Evolutionary conservation across 2,888 invertebrate genomes (phyloP).

Genomic region (Stratiomys singularior): DNA sequence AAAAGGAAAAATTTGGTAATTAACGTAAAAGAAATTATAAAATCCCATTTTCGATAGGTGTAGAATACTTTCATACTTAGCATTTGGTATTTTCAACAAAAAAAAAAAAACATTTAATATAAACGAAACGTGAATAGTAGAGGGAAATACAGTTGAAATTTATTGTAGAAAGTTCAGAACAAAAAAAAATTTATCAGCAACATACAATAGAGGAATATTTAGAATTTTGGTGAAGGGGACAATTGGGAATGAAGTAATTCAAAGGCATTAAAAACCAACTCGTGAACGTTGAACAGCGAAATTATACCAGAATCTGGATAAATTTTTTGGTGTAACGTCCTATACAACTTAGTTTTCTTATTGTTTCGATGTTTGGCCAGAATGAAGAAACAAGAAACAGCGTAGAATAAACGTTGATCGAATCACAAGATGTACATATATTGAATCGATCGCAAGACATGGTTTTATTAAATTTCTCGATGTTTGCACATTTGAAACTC

Average conservation of each 20-base stretch:
- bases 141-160: conserved; percentile 14
- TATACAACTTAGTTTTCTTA: no score
- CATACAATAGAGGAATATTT: conserved; percentile 7
- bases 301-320: no score
- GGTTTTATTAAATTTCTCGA: no score
- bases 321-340: no score
- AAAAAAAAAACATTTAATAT: background rate
- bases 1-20: background rate
- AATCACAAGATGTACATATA: no score
- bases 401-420: no score
- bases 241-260: background rate
- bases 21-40: background rate
- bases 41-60: background rate
- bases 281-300: background rate
- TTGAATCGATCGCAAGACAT: no score
- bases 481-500: no score
- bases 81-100: conserved; percentile 7
- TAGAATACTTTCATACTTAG: background rate
- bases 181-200: conserved; percentile 13
- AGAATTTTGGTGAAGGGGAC: background rate
- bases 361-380: no score
- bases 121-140: background rate
- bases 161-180: conserved; percentile 33
- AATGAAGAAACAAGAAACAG: no score
- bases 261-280: background rate